Percentiles rank a stretch among this genome's conserved stretches.
phyloP scores from a whole-genome alignment of 2,888 invertebrate genomes.

The Himalopsyche kuldschensis region DNA sequence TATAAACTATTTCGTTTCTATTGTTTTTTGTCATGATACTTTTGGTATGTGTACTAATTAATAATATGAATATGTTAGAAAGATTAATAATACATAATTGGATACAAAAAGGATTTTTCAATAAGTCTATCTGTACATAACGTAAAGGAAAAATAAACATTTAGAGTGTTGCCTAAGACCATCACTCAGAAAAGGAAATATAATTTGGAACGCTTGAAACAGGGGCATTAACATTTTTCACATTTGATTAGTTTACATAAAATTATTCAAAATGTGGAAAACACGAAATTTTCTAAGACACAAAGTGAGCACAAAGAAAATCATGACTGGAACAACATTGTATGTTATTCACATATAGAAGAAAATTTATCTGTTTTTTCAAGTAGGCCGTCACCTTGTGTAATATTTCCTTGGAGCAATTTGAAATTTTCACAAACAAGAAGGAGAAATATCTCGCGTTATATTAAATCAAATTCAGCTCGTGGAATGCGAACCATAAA shows the following conservation, averaged over 20 bases:
- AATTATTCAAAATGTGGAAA: background rate
- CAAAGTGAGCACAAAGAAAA: background rate
- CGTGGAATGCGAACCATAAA: constrained; percentile 6
- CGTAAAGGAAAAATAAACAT: background rate
- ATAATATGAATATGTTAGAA: too few relatives aligned
- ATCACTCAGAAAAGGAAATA: background rate
- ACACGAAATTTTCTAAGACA: background rate
- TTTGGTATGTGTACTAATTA: too few relatives aligned
- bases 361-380: background rate
- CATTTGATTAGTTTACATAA: background rate
- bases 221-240: background rate
- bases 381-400: background rate
- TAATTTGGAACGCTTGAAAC: background rate
- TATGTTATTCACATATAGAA: background rate
- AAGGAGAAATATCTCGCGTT: background rate
- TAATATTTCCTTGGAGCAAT: background rate
- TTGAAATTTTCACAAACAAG: constrained; percentile 2
- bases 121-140: background rate
- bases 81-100: too few relatives aligned
- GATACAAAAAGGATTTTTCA: too few relatives aligned
- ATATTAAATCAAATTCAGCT: constrained; percentile 13
- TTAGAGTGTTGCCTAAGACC: background rate
- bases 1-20: too few relatives aligned
- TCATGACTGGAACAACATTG: background rate
- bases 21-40: too few relatives aligned